Evolutionary conservation across 2,797 vertebrate genomes (phyloP).

Genomic region (Trachurus trachurus): DNA sequence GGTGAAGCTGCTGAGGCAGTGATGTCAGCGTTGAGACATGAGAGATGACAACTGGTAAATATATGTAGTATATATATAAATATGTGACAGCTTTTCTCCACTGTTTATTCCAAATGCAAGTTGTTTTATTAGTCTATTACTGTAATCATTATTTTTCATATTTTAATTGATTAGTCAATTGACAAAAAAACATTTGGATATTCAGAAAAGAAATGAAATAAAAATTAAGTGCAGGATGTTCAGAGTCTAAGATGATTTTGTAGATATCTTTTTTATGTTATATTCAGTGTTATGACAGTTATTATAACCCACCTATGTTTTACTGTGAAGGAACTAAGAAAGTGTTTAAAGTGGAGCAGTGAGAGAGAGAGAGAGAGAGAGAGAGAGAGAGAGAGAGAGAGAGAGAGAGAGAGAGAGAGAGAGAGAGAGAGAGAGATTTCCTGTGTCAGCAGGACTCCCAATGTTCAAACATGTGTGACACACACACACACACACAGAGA

Average conservation of each 20-base stretch:
- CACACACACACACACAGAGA: slow-evolving; percentile 2
- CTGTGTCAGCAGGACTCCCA: slow-evolving; percentile 1
- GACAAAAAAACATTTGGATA: not conserved
- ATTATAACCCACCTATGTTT: not conserved
- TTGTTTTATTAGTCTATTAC: too few species aligned
- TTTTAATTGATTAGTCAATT: not conserved
- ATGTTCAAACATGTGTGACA: slow-evolving; percentile 11
- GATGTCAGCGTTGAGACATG: too few species aligned
- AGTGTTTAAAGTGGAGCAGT: not conserved
- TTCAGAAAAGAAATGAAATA: too few species aligned
- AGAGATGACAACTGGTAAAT: too few species aligned
- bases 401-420: too few species aligned
- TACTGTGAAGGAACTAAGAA: not conserved
- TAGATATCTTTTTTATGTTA: not conserved
- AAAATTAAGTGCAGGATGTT: not conserved
- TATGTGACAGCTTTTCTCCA: too few species aligned
- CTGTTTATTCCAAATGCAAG: too few species aligned
- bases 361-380: not conserved
- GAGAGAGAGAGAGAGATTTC: slow-evolving; percentile 4
- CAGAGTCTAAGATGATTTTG: not conserved
- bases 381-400: too few species aligned
- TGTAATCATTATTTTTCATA: too few species aligned
- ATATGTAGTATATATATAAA: too few species aligned
- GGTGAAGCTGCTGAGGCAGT: too few species aligned
- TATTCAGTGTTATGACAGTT: not conserved